Conservation (phyloP, 2,888 invertebrate species). For the Andricus curvator region DNA sequence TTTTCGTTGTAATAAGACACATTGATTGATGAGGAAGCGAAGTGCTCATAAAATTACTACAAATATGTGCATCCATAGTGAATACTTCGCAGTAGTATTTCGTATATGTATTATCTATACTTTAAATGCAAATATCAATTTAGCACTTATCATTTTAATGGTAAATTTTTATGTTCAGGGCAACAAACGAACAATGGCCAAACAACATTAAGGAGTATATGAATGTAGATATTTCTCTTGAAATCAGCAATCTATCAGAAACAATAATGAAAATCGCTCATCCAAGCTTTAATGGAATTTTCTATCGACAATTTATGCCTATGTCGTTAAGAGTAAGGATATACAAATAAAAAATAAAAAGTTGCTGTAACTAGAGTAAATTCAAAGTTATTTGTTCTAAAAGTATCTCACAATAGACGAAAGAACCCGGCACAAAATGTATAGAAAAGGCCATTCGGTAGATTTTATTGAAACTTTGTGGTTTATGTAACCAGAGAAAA, state of each 20-base stretch:
- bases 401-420: background rate
- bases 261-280: conserved; percentile 84
- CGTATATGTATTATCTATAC: conserved; percentile 12
- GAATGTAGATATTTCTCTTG: conserved; percentile 89
- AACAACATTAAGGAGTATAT: conserved; percentile 88
- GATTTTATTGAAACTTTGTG: too few species aligned
- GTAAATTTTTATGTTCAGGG: conserved; percentile 79
- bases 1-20: too few species aligned
- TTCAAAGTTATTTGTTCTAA: conserved; percentile 51
- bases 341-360: background rate
- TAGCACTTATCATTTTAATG: conserved; percentile 28
- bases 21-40: too few species aligned
- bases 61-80: too few species aligned
- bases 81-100: too few species aligned
- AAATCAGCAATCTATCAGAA: conserved; percentile 91
- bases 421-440: too few species aligned
- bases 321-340: conserved; percentile 79
- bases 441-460: too few species aligned
- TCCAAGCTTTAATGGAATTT: conserved; percentile 82
- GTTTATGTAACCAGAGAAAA: too few species aligned
- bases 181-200: conserved; percentile 86
- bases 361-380: background rate
- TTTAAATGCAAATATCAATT: background rate
- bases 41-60: too few species aligned
- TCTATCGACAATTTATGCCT: conserved; percentile 91